Percentiles rank a stretch among this genome's conserved stretches.
Conservation (phyloP, 92 coral and sea anemone species). For the Desmophyllum pertusum region DNA sequence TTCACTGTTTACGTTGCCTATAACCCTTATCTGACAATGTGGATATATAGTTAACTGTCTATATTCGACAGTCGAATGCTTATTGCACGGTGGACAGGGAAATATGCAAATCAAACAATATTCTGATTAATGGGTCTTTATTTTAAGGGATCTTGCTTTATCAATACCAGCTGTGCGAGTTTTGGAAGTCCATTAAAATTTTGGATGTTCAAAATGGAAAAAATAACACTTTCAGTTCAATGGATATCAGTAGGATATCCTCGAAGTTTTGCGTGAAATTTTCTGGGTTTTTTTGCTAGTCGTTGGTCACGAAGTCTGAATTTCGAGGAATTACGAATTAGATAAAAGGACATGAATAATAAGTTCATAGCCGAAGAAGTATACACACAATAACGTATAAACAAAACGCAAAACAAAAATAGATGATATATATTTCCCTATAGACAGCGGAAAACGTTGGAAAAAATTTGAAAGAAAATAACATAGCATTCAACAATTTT, state of each 20-base stretch:
- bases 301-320: background rate
- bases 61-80: background rate
- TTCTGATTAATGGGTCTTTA: background rate
- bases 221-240: background rate
- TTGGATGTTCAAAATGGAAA: background rate
- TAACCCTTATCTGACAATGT: background rate
- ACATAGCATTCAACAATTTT: background rate
- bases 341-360: background rate
- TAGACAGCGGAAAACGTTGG: background rate
- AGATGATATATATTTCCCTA: background rate
- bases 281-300: background rate
- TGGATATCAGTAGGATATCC: background rate
- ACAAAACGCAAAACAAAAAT: background rate
- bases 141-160: background rate
- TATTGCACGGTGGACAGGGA: background rate
- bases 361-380: background rate
- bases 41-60: background rate
- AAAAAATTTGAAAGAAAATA: background rate
- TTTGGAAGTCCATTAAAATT: background rate
- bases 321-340: background rate
- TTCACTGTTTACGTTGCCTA: no score
- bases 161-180: background rate
- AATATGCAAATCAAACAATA: slow-evolving; percentile 13
- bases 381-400: no score
- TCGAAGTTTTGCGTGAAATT: background rate